Evolutionary conservation across 2,797 vertebrate genomes (phyloP).

Genomic region (Premnoplex brunnescens): DNA sequence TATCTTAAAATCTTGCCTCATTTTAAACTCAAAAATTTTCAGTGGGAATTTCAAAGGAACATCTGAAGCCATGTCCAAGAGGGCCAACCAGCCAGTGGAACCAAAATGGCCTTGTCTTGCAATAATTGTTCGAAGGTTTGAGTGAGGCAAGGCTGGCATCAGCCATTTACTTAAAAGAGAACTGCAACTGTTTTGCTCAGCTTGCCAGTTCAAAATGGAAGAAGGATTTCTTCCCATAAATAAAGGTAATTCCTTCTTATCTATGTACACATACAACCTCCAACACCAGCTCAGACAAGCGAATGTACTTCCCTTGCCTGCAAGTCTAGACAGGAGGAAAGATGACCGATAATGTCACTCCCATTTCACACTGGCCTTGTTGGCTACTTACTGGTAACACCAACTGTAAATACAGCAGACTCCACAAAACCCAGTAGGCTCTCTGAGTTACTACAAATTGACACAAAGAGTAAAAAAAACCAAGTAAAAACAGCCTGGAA

Average conservation of each 20-base stretch:
- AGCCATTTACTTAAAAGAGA: conserved; percentile 9
- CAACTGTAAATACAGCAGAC: neutral
- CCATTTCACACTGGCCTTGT: neutral
- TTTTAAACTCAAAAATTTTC: conserved; percentile 3
- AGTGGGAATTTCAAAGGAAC: neutral
- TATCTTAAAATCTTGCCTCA: neutral
- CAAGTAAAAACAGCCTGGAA: neutral
- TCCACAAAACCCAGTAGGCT: neutral
- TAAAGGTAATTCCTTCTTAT: conserved; percentile 51
- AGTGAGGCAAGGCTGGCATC: neutral
- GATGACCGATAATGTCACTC: conserved; percentile 34
- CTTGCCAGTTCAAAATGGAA: neutral
- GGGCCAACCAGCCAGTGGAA: neutral
- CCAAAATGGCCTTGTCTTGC: neutral
- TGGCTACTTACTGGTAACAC: neutral
- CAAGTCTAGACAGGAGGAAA: conserved; percentile 28
- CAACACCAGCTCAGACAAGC: conserved; percentile 1
- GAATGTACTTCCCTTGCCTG: neutral
- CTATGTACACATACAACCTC: conserved; percentile 17
- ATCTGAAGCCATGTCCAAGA: neutral
- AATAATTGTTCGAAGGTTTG: neutral
- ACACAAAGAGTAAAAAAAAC: neutral
- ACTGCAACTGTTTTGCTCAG: neutral
- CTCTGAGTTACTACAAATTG: neutral
- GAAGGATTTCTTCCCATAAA: conserved; percentile 28